These are phyloP conservation scores for Mirza zaza DNA, from an alignment of 2,113 vertebrate species.

Conservation along the genomic window DNA sequence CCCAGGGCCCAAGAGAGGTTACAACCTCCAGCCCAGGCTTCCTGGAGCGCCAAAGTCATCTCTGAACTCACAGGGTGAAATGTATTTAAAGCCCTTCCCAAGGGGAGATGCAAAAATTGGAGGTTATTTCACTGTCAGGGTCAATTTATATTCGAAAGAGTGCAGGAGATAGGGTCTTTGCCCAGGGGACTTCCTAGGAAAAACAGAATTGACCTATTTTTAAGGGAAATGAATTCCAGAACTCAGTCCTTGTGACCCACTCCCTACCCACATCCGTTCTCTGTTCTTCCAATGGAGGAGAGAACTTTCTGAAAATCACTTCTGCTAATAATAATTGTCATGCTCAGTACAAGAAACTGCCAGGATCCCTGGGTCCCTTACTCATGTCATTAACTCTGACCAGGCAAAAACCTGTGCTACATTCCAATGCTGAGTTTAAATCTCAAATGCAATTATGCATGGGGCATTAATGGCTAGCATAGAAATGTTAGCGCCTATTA, in stretches of 20 bases:
- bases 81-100: constrained; percentile 59
- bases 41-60: constrained; percentile 12
- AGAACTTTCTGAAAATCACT: constrained; percentile 5
- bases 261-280: constrained; percentile 14
- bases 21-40: constrained; percentile 1
- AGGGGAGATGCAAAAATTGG: constrained; percentile 60
- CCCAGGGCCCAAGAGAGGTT: background rate
- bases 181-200: constrained; percentile 42
- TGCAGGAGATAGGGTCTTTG: constrained; percentile 38
- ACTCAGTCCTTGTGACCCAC: background rate
- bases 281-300: constrained; percentile 1
- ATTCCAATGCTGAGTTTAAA: constrained; percentile 3
- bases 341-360: background rate
- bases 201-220: constrained; percentile 68
- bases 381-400: background rate
- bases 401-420: background rate
- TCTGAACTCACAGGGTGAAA: constrained; percentile 28
- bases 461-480: background rate
- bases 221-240: constrained; percentile 64
- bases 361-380: background rate
- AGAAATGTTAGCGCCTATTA: background rate
- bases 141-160: constrained; percentile 59
- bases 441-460: background rate
- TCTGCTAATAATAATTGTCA: constrained; percentile 13
- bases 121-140: constrained; percentile 56